A percentile compares a stretch with the other conserved stretches of the same genome.
These are phyloP conservation scores for Portunus trituberculatus DNA, from an alignment of 1,140 invertebrate genomes.

Conservation along the genomic window DNA sequence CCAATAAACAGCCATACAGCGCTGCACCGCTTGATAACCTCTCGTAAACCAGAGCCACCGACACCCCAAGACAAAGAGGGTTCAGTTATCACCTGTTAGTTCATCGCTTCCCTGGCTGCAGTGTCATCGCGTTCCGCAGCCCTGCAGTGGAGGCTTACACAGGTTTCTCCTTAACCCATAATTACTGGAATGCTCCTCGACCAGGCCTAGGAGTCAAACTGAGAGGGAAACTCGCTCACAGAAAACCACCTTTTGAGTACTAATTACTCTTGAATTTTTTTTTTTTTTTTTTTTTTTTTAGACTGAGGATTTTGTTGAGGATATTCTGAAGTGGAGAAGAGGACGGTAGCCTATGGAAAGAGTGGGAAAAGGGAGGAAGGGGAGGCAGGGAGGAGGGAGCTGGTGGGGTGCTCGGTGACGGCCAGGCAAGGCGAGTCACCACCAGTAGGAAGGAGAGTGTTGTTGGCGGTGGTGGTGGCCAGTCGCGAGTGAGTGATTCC, in stretches of 20 bases:
- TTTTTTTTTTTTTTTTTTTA: too few relatives aligned
- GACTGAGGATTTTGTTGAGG: too few relatives aligned
- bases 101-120: too few relatives aligned
- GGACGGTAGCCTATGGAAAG: neutral
- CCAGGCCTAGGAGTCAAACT: neutral
- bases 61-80: too few relatives aligned
- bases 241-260: too few relatives aligned
- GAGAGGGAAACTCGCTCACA: neutral
- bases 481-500: neutral
- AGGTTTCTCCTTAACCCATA: neutral
- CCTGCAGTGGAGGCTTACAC: neutral
- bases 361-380: neutral
- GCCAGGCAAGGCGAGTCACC: neutral
- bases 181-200: neutral
- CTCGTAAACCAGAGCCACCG: too few relatives aligned
- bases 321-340: neutral
- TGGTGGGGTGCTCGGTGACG: neutral
- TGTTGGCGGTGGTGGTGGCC: neutral
- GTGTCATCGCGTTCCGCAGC: neutral
- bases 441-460: neutral
- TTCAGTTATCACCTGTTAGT: too few relatives aligned
- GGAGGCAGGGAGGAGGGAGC: neutral
- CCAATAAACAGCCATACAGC: neutral
- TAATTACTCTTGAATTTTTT: too few relatives aligned
- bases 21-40: neutral